These are phyloP conservation scores for Caenorhabditis angaria DNA, from an alignment of 2,888 invertebrate genomes.

Conservation along the genomic window DNA sequence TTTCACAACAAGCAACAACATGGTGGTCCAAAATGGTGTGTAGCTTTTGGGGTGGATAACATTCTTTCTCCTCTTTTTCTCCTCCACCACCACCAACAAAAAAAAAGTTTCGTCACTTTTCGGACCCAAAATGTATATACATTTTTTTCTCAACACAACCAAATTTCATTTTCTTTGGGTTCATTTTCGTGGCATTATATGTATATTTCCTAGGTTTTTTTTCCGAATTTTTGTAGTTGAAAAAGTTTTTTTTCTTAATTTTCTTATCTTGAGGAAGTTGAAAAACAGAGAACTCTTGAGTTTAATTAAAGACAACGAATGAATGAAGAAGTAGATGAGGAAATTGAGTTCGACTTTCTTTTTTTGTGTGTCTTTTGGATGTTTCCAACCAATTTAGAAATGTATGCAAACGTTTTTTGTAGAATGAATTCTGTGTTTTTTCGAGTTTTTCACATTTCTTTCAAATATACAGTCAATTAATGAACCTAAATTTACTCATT, in stretches of 20 bases:
- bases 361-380: not conserved
- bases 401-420: too few species aligned
- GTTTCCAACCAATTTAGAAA: not conserved
- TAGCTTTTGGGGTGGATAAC: not conserved
- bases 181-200: not conserved
- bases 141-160: not conserved
- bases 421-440: constrained; percentile 4
- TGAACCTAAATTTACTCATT: constrained; percentile 5
- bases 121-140: not conserved
- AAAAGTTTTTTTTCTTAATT: not conserved
- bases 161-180: not conserved
- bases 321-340: not conserved
- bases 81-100: too few species aligned
- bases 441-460: not conserved
- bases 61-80: not conserved
- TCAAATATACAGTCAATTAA: not conserved
- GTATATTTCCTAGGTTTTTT: not conserved
- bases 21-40: not conserved
- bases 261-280: not conserved
- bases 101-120: not conserved
- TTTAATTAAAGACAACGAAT: not conserved
- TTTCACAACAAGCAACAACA: not conserved
- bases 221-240: not conserved
- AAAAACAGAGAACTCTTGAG: not conserved
- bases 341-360: not conserved